These are phyloP conservation scores for Crotophaga sulcirostris DNA, from an alignment of 2,113 vertebrate species.

Conservation along the genomic window DNA sequence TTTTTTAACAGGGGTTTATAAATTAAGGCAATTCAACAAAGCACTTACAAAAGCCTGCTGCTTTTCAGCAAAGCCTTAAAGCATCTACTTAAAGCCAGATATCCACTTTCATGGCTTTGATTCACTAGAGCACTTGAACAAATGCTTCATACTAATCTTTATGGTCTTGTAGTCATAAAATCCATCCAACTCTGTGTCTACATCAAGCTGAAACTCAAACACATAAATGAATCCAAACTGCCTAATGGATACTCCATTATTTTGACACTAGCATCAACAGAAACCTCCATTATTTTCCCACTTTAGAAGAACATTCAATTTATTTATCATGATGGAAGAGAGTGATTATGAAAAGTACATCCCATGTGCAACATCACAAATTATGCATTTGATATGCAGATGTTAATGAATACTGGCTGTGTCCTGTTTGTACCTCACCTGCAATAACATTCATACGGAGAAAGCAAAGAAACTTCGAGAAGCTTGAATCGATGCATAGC, in stretches of 20 bases:
- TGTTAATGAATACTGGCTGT: neutral
- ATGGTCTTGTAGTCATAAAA: neutral
- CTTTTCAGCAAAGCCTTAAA: constrained; percentile 42
- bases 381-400: neutral
- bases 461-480: neutral
- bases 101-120: neutral
- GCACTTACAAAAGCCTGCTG: neutral
- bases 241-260: neutral
- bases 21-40: constrained; percentile 5
- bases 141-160: constrained; percentile 9
- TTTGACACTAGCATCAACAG: neutral
- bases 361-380: neutral
- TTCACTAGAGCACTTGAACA: neutral
- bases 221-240: neutral
- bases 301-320: neutral
- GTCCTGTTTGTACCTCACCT: neutral
- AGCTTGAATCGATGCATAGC: neutral
- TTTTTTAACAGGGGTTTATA: neutral
- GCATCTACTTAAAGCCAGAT: neutral
- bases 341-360: neutral
- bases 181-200: neutral
- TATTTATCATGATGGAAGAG: neutral
- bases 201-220: neutral
- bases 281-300: neutral
- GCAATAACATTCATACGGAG: neutral